Evolutionary conservation across 2,888 invertebrate genomes (phyloP).

Genomic region (Yponomeuta cagnagella): DNA sequence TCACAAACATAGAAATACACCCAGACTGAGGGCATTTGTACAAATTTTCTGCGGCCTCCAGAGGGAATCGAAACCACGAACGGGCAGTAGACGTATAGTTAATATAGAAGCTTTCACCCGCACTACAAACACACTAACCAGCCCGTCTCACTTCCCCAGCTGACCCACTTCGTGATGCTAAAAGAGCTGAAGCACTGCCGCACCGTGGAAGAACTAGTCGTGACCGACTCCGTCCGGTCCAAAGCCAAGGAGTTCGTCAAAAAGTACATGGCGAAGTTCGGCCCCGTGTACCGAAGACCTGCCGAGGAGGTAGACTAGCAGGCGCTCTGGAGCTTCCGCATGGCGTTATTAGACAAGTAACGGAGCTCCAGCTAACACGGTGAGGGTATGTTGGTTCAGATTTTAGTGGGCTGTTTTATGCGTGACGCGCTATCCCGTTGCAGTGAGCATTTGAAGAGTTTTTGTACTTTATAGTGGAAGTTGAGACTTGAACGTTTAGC

Average conservation of each 20-base stretch:
- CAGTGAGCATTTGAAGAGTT: too few relatives aligned
- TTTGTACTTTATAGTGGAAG: too few relatives aligned
- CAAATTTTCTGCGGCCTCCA: too few relatives aligned
- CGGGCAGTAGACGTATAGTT: too few relatives aligned
- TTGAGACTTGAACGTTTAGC: too few relatives aligned
- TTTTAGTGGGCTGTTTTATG: too few relatives aligned
- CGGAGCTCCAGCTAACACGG: background rate
- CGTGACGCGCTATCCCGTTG: too few relatives aligned
- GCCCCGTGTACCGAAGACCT: constrained; percentile 83
- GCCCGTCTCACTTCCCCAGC: constrained; percentile 64
- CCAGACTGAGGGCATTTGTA: too few relatives aligned
- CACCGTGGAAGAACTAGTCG: constrained; percentile 88
- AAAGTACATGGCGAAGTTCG: constrained; percentile 97
- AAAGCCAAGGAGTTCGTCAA: constrained; percentile 96
- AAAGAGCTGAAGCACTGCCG: constrained; percentile 96
- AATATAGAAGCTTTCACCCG: too few relatives aligned
- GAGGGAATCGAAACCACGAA: too few relatives aligned
- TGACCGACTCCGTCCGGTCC: constrained; percentile 93
- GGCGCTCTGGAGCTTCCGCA: constrained; percentile 17
- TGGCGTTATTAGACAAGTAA: background rate
- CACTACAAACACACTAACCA: too few relatives aligned
- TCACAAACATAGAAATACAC: too few relatives aligned
- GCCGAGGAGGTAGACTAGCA: constrained; percentile 78
- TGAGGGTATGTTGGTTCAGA: background rate
- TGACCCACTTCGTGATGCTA: constrained; percentile 96